Base-by-base conservation (phyloP, 1,140 invertebrate species). In the Glossosoma conforme region DNA sequence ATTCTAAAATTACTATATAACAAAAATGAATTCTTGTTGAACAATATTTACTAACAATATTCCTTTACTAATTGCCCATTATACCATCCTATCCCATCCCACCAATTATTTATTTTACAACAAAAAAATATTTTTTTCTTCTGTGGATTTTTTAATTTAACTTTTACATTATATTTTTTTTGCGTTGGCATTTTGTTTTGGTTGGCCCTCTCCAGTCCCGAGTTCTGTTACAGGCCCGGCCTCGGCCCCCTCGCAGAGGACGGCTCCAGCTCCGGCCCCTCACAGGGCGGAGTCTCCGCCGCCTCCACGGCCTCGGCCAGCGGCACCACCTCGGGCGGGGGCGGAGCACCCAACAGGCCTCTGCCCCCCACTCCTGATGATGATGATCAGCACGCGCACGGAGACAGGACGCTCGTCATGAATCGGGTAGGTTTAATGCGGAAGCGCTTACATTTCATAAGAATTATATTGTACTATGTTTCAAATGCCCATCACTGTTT, bases 331-430 rank as follows among this genome's bases (percentile, higher is more conserved):
- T 60, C 76, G 62, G 70, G 71, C 64, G 69, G 75, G 63, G 63
- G 67, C 32, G 85, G 87, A 53, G 86, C 89, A 57, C 91, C 91
- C 35, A 93, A 92, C 67, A 80, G 93, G 53, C 93, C 93, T 44
- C 77, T 96, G 60, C 93, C 93, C 33, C 93, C 93, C 10, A 96
- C 93, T 17, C 93, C 93, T 14, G 90, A 91, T 64, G 88, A 92
- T 66, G 89, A 93, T 65, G 87, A 91, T 70, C 77, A 80, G 42
- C 76, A 76, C 63, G 62, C 66, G 35, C 75, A 76, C 57, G 85
- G 86, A 49, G 91, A 94, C 68, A 80, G 88, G 63, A 96, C 93
- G 46, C 78, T 96, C 67, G 91, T 95, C 60, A 87, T 91, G 76
- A 82, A 82, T 80, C 71, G 90, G 82, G 91, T 93, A 79, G 87